Percentiles rank a stretch among this genome's conserved stretches.
phyloP scores from a whole-genome alignment of 2,113 vertebrate species.

The Meles meles region DNA sequence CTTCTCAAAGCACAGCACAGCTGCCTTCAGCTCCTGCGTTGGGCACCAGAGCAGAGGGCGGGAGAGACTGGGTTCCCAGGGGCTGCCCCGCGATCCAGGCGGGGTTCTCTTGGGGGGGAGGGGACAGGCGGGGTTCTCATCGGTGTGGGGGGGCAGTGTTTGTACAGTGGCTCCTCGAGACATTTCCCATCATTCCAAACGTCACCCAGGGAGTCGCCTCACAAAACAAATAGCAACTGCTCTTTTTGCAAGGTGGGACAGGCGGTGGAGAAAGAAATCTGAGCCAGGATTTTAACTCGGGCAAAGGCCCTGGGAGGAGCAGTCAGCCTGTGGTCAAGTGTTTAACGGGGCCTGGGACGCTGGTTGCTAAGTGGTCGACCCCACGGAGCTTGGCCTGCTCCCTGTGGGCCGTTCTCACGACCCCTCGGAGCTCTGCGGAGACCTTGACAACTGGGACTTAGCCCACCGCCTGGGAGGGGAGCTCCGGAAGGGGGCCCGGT shows the following conservation, averaged over 20 bases:
- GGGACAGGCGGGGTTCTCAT: background rate
- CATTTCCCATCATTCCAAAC: background rate
- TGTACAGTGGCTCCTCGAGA: background rate
- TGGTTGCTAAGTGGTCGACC: background rate
- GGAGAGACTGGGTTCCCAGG: background rate
- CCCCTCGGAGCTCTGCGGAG: background rate
- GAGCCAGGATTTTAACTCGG: background rate
- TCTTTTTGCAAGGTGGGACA: background rate
- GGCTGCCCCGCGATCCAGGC: background rate
- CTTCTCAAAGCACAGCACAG: background rate
- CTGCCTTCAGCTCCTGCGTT: background rate
- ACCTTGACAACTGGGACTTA: background rate
- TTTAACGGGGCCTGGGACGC: background rate
- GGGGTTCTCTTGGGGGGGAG: too few species aligned
- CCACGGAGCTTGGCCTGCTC: background rate
- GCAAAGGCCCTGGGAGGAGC: too few species aligned
- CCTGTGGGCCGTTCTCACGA: background rate
- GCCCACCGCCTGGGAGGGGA: background rate
- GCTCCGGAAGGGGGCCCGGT: background rate
- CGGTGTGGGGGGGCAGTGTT: background rate
- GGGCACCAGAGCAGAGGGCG: background rate
- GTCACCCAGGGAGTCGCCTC: background rate
- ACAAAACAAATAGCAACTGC: conserved; percentile 38
- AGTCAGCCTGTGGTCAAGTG: background rate
- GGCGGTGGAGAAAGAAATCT: background rate